Percentiles rank a stretch among this genome's conserved stretches.
Evolutionary conservation across 2,888 invertebrate species (phyloP).

Genomic region (Philereme vetulata): DNA sequence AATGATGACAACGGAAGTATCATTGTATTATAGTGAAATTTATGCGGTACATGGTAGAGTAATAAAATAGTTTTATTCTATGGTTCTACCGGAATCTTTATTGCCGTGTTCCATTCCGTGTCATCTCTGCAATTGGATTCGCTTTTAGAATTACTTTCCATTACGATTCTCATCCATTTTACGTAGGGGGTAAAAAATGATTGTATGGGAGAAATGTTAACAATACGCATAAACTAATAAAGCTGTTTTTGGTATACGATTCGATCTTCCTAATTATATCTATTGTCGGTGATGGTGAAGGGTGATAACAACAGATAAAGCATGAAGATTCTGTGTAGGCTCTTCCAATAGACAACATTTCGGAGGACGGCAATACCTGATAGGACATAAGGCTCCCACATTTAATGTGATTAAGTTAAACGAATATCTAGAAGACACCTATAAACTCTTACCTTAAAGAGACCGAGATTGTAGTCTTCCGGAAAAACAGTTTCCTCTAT

Average conservation of each 20-base stretch:
- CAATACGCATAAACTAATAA: conserved; percentile 18
- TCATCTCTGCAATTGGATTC: conserved; percentile 20
- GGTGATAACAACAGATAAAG: too few species aligned
- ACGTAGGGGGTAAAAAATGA: conserved; percentile 21
- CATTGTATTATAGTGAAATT: not conserved
- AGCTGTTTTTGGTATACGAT: conserved; percentile 10
- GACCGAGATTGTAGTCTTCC: too few species aligned
- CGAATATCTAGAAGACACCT: too few species aligned
- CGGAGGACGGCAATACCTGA: too few species aligned
- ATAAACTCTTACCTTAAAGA: too few species aligned
- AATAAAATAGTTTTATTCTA: not conserved
- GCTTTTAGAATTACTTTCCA: conserved; percentile 38
- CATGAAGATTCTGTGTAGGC: too few species aligned
- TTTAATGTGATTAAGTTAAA: too few species aligned
- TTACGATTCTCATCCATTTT: conserved; percentile 25
- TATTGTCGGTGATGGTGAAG: not conserved
- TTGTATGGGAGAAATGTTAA: conserved; percentile 32
- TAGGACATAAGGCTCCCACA: too few species aligned
- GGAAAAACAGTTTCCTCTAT: too few species aligned
- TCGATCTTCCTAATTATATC: conserved; percentile 9
- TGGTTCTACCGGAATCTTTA: conserved; percentile 2
- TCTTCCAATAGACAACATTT: too few species aligned
- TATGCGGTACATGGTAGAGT: not conserved
- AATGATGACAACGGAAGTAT: too few species aligned
- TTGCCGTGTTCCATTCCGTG: conserved; percentile 7